Conservation (phyloP, 2,113 vertebrate genomes). For the Nothoprocta pentlandii region DNA sequence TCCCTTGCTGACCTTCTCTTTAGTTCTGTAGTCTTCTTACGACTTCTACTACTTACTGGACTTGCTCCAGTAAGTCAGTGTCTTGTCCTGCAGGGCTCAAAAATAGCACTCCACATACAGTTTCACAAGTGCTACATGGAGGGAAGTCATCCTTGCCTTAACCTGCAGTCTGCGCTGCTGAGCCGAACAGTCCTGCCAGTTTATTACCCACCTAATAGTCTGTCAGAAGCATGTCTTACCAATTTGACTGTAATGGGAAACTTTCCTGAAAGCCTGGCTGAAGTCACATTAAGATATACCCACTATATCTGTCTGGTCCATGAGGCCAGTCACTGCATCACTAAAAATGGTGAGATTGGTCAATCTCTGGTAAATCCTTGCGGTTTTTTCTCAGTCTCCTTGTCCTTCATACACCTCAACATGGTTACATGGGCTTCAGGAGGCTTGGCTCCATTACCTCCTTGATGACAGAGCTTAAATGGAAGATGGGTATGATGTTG, state of each 20-base stretch:
- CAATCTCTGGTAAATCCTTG: background rate
- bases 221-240: background rate
- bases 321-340: background rate
- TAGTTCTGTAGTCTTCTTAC: background rate
- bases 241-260: background rate
- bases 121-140: background rate
- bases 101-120: background rate
- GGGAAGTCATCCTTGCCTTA: background rate
- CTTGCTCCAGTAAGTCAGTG: background rate
- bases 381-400: background rate
- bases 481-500: background rate
- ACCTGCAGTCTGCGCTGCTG: background rate
- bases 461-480: background rate
- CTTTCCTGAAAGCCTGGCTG: background rate
- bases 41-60: background rate
- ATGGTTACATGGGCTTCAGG: background rate
- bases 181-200: background rate
- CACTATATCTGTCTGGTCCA: background rate
- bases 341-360: background rate
- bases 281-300: background rate
- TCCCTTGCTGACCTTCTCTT: background rate
- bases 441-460: background rate
- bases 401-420: background rate
- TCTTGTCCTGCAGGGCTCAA: background rate
- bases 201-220: background rate